Evolutionary conservation across 2,888 invertebrate species (phyloP).

Genomic region (Cephus rjabovi): DNA sequence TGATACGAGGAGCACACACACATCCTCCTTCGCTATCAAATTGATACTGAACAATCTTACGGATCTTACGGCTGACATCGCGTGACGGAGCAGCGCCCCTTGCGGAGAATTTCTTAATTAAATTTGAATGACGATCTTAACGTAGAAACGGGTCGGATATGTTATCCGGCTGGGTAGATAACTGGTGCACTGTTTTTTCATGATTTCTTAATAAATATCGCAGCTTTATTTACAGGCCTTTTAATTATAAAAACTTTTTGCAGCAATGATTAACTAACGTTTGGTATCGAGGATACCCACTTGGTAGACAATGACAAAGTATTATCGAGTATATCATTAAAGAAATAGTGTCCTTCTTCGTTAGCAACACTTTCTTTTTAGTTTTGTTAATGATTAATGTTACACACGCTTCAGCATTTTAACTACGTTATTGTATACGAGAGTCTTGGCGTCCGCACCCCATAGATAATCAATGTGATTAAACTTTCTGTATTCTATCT

Average conservation of each 20-base stretch:
- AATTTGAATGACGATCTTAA: not conserved
- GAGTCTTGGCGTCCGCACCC: conserved; percentile 55
- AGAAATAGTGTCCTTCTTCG: not conserved
- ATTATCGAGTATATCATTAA: not conserved
- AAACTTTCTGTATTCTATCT: conserved; percentile 55
- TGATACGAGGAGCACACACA: not conserved
- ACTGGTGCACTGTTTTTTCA: not conserved
- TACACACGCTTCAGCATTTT: conserved; percentile 29
- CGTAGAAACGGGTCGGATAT: not conserved
- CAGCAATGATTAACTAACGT: not conserved
- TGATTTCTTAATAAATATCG: not conserved
- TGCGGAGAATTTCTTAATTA: not conserved
- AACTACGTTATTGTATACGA: conserved; percentile 52
- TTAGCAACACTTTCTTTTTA: not conserved
- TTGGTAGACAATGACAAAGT: not conserved
- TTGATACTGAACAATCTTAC: not conserved
- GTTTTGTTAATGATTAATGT: not conserved
- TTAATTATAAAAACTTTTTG: not conserved
- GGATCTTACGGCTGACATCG: not conserved
- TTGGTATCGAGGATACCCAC: not conserved
- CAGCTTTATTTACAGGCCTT: not conserved
- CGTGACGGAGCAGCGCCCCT: not conserved
- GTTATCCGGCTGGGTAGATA: not conserved
- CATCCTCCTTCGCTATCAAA: not conserved
- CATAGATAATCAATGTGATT: conserved; percentile 63